Percentiles rank a stretch among this genome's conserved stretches.
phyloP scores from a whole-genome alignment of 2,888 invertebrate species.

The Apodemia duryi region DNA sequence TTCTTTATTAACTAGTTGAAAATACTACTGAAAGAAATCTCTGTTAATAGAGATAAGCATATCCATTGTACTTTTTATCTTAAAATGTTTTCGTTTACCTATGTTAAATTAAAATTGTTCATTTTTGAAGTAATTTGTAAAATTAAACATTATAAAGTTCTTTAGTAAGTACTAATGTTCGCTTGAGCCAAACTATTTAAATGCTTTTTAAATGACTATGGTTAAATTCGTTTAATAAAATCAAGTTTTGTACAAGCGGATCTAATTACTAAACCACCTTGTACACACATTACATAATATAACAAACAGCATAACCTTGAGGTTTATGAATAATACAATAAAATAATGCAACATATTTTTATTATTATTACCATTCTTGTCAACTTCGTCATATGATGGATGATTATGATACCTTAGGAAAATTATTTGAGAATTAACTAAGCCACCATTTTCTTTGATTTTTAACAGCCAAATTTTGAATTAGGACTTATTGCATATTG shows the following conservation, averaged over 20 bases:
- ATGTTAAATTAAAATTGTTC: no score
- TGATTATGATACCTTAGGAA: constrained; percentile 51
- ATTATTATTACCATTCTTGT: constrained; percentile 62
- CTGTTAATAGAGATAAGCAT: no score
- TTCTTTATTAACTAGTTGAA: no score
- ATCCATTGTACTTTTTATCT: no score
- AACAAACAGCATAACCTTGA: neutral
- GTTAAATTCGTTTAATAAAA: no score
- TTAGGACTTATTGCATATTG: neutral
- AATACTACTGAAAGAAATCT: no score
- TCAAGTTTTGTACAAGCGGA: neutral
- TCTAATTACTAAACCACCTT: neutral
- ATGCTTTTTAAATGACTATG: no score
- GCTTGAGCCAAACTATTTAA: no score
- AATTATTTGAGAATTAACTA: constrained; percentile 45
- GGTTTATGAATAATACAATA: constrained; percentile 31
- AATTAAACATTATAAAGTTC: no score
- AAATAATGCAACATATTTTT: constrained; percentile 56
- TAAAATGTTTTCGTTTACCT: no score
- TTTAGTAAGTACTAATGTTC: no score
- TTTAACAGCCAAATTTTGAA: constrained; percentile 18
- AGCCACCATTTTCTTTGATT: constrained; percentile 22
- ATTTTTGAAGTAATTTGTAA: no score
- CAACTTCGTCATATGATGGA: constrained; percentile 48
- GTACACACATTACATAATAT: neutral